Base-by-base conservation (phyloP, 2,888 invertebrate species). In the Thumatha senex region DNA sequence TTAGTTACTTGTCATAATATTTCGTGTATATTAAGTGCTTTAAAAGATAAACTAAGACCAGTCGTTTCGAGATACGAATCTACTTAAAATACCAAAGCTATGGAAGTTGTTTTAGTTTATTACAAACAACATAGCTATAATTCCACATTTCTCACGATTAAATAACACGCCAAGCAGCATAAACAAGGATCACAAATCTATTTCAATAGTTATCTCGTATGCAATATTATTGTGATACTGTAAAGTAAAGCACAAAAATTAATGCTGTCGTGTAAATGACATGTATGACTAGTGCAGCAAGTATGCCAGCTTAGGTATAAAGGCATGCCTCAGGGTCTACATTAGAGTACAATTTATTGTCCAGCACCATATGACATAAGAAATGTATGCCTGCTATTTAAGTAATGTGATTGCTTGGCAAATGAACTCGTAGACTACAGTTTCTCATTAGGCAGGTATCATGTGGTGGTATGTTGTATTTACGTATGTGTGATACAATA, bases 201-300 rank as follows among this genome's bases (percentile, higher is more conserved):
- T 75, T 75, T 74, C 70, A 69, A 76, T 69, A 67, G 57, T 74
- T 76, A 76, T 68, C 62, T 66, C 68, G 77, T 76, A 74, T 73
- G 72, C 70, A 73, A 67, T 58, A 36, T 13, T 65, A 63, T 63
- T 72, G 72, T 74, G 78, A 76, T 73, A 61, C 61, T 46, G 64
- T 61, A 64, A 67, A 61, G 58, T 52, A 43, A 50, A 50, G 45
- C 54, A 60, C 58, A 64, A 64, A 66, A 65, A 70, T 64, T 45
- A 59, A 63, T 51, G 38, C 14, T 54, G 41, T 51, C 46, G 42
- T 49, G 56, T 66, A 67, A 59, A 56, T 61, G 61, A 51, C 53
- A 44, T 33, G 56, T 51, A 56, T 65, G 50, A 11, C 60, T 56
- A 53, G 36, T 15, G 43, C 11, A 34, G 31, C 48, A 44, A 50